A percentile compares a stretch with the other conserved stretches of the same genome.
Evolutionary conservation across 2,888 invertebrate species (phyloP).

Genomic region (Aethes cnicana): DNA sequence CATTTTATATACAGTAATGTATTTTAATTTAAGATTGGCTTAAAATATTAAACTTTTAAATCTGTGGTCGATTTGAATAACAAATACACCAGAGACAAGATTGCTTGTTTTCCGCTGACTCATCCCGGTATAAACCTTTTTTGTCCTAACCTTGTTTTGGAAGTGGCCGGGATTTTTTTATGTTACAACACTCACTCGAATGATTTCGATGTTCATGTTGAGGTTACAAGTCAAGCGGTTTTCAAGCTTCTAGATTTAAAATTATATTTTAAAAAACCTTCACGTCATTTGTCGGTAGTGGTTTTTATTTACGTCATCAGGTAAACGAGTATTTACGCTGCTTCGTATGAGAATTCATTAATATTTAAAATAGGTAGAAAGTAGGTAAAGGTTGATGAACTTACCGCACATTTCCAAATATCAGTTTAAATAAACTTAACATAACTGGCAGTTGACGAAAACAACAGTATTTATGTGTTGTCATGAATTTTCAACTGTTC

Average conservation of each 20-base stretch:
- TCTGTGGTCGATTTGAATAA: constrained; percentile 53
- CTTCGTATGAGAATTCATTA: too few relatives aligned
- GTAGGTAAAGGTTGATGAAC: background rate
- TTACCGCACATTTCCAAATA: background rate
- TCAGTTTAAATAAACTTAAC: too few relatives aligned
- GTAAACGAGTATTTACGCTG: too few relatives aligned
- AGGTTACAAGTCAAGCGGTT: too few relatives aligned
- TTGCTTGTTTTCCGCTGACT: constrained; percentile 50
- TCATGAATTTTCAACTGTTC: too few relatives aligned
- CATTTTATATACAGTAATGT: background rate
- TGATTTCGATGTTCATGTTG: background rate
- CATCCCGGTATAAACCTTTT: constrained; percentile 39
- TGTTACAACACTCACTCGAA: constrained; percentile 15
- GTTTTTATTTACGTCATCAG: too few relatives aligned
- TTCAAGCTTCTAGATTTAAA: too few relatives aligned
- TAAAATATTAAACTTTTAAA: constrained; percentile 27
- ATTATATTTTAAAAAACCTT: too few relatives aligned
- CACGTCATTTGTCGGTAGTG: too few relatives aligned
- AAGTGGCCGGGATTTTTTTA: constrained; percentile 24
- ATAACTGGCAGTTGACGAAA: too few relatives aligned
- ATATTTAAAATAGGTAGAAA: background rate
- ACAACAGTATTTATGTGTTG: too few relatives aligned
- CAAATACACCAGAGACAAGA: constrained; percentile 49
- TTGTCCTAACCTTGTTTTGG: constrained; percentile 26
- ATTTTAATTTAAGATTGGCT: constrained; percentile 11